Base-by-base conservation (phyloP, 2,113 vertebrate genomes). In the Erythrocercus mccallii region DNA sequence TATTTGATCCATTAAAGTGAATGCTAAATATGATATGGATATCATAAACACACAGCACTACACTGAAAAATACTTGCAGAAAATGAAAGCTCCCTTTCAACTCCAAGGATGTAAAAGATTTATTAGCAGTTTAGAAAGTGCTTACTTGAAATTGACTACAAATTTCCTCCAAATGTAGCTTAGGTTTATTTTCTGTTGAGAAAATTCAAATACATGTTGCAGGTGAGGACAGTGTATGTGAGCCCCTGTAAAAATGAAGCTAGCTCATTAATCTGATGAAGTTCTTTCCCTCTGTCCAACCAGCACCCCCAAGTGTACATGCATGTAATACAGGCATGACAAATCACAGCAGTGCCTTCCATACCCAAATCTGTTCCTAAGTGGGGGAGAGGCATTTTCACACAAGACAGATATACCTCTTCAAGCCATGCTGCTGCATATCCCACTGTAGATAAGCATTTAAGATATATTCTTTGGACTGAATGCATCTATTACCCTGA, bases 1-100 rank as follows among this genome's bases (percentile, higher is more conserved):
- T 78, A 93, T 86, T 88, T 94, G 90, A 90, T 51, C 71, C 71
- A 66, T 88, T 95, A 94, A 88, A 95, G 38, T 47, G 62, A 91
- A 76, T 81, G 42, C 14, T 69, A 81, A 93, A 64, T 85, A 78
- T 64, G 24, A 71, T 89, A 69, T 31, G 25, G n/a, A 35, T 82
- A 57, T 91, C 77, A 54, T 45, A 91, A 86, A 81, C 14, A 31
- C 60, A 74, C 31, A 82, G n/a, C 30, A 74, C 57, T 87, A 60
- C 10, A 25, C 27, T 91, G 69, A 73, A 94, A 89, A 91, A 57
- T 53, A 80, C 12, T 66, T 62, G 42, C 58, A 68, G 80, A 79
- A 94, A 94, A 86, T 61, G 37, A 76, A 95, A 92, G 14, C 15
- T 87, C 33, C 30, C 25, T 78, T 90, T 89, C 72, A 81, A 23